These are phyloP conservation scores for Microtus ochrogaster DNA, from an alignment of 2,113 vertebrate genomes.

Conservation along the genomic window DNA sequence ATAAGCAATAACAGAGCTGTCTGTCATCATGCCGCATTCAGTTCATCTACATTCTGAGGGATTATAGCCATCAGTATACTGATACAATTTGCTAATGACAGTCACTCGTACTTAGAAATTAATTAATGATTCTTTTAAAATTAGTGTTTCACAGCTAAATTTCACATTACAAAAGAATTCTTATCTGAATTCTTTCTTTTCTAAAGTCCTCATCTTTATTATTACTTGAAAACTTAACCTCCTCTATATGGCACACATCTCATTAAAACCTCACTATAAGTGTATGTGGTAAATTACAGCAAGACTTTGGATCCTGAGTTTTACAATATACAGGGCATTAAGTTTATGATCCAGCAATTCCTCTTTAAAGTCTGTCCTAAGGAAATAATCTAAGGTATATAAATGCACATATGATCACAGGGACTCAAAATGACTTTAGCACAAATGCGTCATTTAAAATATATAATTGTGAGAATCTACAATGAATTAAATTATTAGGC, in stretches of 20 bases:
- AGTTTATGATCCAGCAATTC: neutral
- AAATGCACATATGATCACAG: neutral
- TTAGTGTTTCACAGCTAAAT: conserved; percentile 31
- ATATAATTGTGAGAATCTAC: neutral
- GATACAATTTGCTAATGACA: conserved; percentile 15
- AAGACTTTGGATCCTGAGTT: neutral
- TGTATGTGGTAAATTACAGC: neutral
- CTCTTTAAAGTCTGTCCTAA: conserved; percentile 26
- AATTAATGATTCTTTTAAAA: conserved; percentile 35
- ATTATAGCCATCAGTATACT: conserved; percentile 1
- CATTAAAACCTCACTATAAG: neutral
- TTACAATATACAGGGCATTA: neutral
- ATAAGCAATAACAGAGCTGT: neutral
- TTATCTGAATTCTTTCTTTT: conserved; percentile 10
- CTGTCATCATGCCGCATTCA: neutral
- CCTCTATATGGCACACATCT: neutral
- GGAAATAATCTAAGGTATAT: neutral
- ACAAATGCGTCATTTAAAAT: neutral
- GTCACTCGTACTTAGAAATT: conserved; percentile 17
- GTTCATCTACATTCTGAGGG: neutral
- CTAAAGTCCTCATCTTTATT: neutral
- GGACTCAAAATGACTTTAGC: neutral
- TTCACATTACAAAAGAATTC: conserved; percentile 13
- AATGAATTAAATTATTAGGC: neutral
- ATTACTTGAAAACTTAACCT: neutral